Evolutionary conservation across 2,888 invertebrate species (phyloP).

Genomic region (Meiosimyza decipiens): DNA sequence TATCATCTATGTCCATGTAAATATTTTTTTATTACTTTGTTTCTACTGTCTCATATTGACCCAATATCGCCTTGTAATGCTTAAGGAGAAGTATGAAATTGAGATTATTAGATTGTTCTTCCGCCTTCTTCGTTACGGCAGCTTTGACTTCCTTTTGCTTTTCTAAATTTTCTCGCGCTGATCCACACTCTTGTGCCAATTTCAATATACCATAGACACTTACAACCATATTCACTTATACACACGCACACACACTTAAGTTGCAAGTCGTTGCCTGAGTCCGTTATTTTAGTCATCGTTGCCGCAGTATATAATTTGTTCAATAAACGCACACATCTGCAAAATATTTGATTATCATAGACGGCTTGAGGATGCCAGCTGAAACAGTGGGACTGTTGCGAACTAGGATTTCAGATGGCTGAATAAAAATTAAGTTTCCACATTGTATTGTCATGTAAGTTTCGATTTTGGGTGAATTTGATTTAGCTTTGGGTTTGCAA

Average conservation of each 20-base stretch:
- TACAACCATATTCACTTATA: neutral
- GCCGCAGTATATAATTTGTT: constrained; percentile 29
- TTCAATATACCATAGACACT: neutral
- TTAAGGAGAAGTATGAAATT: constrained; percentile 34
- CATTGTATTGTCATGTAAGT: too few relatives aligned
- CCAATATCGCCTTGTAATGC: neutral
- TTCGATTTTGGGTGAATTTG: too few relatives aligned
- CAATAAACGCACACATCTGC: constrained; percentile 38
- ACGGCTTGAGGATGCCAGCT: neutral
- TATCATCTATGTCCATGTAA: too few relatives aligned
- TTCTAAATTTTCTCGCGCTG: neutral
- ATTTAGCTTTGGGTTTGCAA: too few relatives aligned
- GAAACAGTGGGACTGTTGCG: neutral
- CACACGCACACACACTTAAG: neutral
- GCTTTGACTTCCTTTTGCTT: neutral
- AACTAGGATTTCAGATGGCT: neutral
- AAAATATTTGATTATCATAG: constrained; percentile 33
- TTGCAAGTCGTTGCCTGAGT: neutral
- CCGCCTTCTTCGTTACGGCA: constrained; percentile 4
- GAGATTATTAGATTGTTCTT: constrained; percentile 36
- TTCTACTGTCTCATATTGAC: neutral
- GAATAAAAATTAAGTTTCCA: too few relatives aligned
- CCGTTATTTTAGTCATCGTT: constrained; percentile 1
- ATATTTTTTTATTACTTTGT: too few relatives aligned
- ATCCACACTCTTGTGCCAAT: neutral